Evolutionary conservation across 2,113 vertebrate species (phyloP).

Genomic region (Indicator maculatus): DNA sequence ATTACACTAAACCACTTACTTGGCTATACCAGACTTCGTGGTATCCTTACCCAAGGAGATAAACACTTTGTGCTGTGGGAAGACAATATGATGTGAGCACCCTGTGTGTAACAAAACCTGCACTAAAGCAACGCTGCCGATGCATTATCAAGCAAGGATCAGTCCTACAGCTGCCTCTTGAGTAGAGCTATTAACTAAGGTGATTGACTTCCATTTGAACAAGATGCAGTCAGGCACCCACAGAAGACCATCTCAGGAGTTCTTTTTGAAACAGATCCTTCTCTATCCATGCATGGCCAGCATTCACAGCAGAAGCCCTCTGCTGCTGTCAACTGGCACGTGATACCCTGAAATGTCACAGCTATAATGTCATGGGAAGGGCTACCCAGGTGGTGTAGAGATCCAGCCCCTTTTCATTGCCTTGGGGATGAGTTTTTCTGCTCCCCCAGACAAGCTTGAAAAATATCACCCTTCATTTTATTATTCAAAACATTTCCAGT

Average conservation of each 20-base stretch:
- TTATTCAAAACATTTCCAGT: slow-evolving; percentile 15
- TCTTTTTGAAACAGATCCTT: background rate
- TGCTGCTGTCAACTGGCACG: background rate
- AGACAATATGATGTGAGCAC: background rate
- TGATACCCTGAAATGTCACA: background rate
- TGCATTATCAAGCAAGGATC: background rate
- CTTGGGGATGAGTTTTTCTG: background rate
- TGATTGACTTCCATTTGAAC: background rate
- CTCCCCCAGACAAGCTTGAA: background rate
- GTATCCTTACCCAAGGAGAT: background rate
- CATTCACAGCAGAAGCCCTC: background rate
- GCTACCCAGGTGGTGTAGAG: background rate
- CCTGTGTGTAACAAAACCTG: background rate
- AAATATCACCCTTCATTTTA: background rate
- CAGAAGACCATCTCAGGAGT: background rate
- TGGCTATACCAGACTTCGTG: background rate
- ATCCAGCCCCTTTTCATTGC: background rate
- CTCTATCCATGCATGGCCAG: background rate
- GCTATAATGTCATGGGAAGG: background rate
- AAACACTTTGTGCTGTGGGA: background rate
- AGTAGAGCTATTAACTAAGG: background rate
- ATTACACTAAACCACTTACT: slow-evolving; percentile 23
- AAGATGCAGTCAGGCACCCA: background rate
- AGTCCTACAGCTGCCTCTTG: background rate
- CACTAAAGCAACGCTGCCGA: background rate